Percentiles rank a stretch among this genome's conserved stretches.
phyloP scores from a whole-genome alignment of 2,113 vertebrate genomes.

The Neotoma lepida region DNA sequence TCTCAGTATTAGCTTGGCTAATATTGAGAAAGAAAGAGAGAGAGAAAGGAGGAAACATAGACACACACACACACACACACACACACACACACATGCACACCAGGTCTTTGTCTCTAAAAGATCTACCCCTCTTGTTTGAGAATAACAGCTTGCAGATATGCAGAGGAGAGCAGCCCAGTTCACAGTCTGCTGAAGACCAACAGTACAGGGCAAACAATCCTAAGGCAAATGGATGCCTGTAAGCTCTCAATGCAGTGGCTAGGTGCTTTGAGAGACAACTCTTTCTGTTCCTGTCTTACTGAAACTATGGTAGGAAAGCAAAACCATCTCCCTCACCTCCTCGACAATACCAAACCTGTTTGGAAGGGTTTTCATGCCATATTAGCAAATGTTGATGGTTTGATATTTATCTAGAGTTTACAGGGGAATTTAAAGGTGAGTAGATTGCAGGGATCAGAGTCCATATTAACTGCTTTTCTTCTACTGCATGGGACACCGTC shows the following conservation, averaged over 20 bases:
- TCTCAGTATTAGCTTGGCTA: conserved; percentile 4
- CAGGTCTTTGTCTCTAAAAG: not conserved
- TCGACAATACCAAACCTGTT: conserved; percentile 18
- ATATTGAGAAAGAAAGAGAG: not conserved
- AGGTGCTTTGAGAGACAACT: not conserved
- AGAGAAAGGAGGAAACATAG: rapidly evolving
- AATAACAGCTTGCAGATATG: not conserved
- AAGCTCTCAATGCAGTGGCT: rapidly evolving
- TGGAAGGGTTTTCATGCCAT: conserved; percentile 41
- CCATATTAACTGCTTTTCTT: not conserved
- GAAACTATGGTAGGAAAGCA: not conserved
- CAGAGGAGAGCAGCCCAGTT: not conserved
- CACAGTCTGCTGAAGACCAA: not conserved
- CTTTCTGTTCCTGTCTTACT: not conserved
- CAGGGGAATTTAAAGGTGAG: conserved; percentile 55
- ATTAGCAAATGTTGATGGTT: conserved; percentile 51
- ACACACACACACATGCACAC: not conserved
- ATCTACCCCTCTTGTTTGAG: not conserved
- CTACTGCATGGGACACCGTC: not conserved
- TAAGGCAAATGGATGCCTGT: not conserved
- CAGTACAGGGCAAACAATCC: not conserved
- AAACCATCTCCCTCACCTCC: not conserved
- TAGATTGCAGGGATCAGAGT: not conserved
- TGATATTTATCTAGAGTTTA: conserved; percentile 58
- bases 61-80: not conserved